Base-by-base conservation (phyloP, 2,797 vertebrate genomes). In the Hippocampus kuda region DNA sequence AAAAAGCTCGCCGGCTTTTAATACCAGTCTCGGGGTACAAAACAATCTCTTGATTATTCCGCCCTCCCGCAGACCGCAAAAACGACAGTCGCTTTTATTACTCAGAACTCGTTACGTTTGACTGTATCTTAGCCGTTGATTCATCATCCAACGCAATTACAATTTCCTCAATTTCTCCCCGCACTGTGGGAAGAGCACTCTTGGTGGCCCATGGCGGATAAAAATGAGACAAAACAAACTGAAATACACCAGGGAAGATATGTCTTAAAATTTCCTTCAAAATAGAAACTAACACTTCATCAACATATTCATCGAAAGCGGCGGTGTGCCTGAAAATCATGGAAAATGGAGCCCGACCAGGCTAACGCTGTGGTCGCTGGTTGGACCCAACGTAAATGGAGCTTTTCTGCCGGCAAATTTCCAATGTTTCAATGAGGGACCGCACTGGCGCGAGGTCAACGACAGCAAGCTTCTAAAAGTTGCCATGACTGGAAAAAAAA, bases 1-100 rank as follows among this genome's bases (percentile, higher is more conserved):
- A 34, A 80, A 88, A 72, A 81, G 76, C 73, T 79, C 82, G 83
- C 83, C 84, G 81, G 80, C 77, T 80, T 85, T 88, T 81, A 88
- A 86, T 84, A 78, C 70, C 70, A 75, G 70, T 74, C 75, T 78
- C 83, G 78, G 68, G 27, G 72, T 79, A 79, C 71, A 77, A 71
- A 83, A 79, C 67, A 7, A 69, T 74, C 68, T 80, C 77, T 77
- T 81, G 74, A 84, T 88, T 82, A 83, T 77, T 77, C 79, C 68
- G 20, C 57, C 75, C 72, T 69, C 54, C 70, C 60, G n/a, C 77
- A 81, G 85, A 76, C 77, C 76, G 81, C 74, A 26, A 46, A 34
- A 38, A 18, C 34, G 44, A 38, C 38, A 13, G 42, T 41, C 30
- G 24, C 12, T 44, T 57, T n/a, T 20, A 38, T 38, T 38, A 42